Conservation (phyloP, 2,113 vertebrate genomes). For the Megalops atlanticus region DNA sequence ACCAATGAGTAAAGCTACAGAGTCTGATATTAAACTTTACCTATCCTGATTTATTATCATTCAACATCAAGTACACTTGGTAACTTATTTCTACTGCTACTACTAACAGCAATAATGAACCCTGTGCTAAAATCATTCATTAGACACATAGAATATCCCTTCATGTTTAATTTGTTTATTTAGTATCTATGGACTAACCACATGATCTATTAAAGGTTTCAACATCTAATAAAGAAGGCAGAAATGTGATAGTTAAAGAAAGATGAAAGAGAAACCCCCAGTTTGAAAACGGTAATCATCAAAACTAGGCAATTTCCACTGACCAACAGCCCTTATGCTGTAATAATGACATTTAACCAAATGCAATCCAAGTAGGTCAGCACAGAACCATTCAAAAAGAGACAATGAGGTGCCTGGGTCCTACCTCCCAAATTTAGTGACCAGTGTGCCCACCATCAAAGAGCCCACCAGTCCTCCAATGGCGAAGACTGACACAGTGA, state of each 20-base stretch:
- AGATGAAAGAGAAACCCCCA: too few species aligned
- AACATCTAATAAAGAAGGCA: too few species aligned
- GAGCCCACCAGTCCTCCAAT: slow-evolving; percentile 84
- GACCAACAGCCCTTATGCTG: too few species aligned
- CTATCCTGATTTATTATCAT: slow-evolving; percentile 44
- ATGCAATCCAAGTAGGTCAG: not conserved
- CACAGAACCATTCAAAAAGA: not conserved
- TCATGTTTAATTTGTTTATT: not conserved
- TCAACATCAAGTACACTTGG: not conserved
- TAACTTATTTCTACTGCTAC: too few species aligned
- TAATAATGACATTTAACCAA: too few species aligned
- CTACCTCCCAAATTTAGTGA: slow-evolving; percentile 83
- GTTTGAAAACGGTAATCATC: too few species aligned
- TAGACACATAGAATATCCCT: not conserved
- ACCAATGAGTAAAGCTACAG: slow-evolving; percentile 24
- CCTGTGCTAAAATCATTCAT: not conserved
- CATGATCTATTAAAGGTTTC: not conserved
- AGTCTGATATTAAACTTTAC: slow-evolving; percentile 20
- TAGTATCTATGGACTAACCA: not conserved
- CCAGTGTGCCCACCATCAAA: slow-evolving; percentile 79
- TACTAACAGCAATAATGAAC: not conserved
- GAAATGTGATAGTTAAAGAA: too few species aligned
- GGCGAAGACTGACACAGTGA: slow-evolving; percentile 86
- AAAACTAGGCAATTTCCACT: too few species aligned
- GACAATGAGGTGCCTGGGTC: slow-evolving; percentile 19